Base-by-base conservation (phyloP, 2,888 invertebrate species). In the Trichogramma evanescens region DNA sequence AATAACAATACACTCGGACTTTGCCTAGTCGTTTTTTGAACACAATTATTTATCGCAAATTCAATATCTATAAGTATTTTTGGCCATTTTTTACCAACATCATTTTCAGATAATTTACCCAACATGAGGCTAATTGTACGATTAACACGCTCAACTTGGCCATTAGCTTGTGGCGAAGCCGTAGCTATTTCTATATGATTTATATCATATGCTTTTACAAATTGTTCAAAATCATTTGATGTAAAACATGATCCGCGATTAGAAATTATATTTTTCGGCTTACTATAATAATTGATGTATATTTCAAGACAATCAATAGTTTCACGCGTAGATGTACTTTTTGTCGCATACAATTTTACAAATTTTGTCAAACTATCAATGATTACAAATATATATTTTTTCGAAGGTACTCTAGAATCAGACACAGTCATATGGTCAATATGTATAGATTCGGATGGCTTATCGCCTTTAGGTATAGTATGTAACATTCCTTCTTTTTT, bases 241-340 rank as follows among this genome's bases (percentile, higher is more conserved):
- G 76, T 79, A 59, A 75, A 78, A 6, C 68, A 67, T n/a, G 73
- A 71, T 8, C 78, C 77, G 40, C 72, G 63, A 61, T 79, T 78
- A 1, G 72, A 70, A 10, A 79, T 70, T 6, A 77, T 62, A 9
- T 69, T 59, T 1, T 55, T 65, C 13, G 71, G 70, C 45, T 64
- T 65, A 5, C 75, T 72, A 64, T 72, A 73, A 43, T 13, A 44
- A 3, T 44, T 39, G 53, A 66, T 65, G 13, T 67, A 59, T n/a
- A 57, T 53, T 44, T 71, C 65, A 9, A 75, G 65, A 46, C 71
- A 66, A 51, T 66, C 57, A 8, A 78, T 56, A 8, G 67, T 63
- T 60, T 62, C 66, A 8, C 74, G 63, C 0, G 70, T 70, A 4
- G 65, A 65, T 55, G 64, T 65, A 3, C 70, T 66, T 53, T 54